These are phyloP conservation scores for Drosophila melanosoma DNA, from an alignment of 2,888 invertebrate genomes.

Conservation along the genomic window DNA sequence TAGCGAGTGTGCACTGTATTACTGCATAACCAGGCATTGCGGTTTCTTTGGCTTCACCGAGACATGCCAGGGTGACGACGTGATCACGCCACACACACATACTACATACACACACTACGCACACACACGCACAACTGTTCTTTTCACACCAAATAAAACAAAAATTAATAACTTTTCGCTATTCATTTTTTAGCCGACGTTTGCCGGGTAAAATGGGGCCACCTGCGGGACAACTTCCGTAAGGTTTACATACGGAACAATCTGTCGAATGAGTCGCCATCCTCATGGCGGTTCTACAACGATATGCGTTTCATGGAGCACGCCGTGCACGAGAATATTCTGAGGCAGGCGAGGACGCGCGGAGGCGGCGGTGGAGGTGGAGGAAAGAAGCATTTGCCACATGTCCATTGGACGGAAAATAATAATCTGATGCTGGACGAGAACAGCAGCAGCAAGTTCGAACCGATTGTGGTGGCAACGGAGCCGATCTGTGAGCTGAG, in stretches of 20 bases:
- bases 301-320: conserved; percentile 81
- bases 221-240: conserved; percentile 80
- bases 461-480: conserved; percentile 51
- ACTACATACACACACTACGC: neutral
- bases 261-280: conserved; percentile 77
- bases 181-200: conserved; percentile 65
- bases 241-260: conserved; percentile 81
- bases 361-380: conserved; percentile 35
- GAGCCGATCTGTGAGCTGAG: conserved; percentile 68
- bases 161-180: neutral
- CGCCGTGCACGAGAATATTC: conserved; percentile 77
- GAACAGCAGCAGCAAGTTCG: conserved; percentile 49
- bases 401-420: conserved; percentile 63
- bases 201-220: conserved; percentile 81
- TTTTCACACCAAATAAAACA: conserved; percentile 6
- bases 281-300: conserved; percentile 80
- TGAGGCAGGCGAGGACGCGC: conserved; percentile 67
- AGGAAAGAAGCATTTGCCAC: conserved; percentile 54
- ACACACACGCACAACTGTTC: conserved; percentile 1
- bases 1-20: conserved; percentile 18
- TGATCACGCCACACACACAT: neutral
- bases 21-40: conserved; percentile 25
- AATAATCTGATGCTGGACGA: conserved; percentile 53
- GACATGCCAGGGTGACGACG: neutral
- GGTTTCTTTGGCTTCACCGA: conserved; percentile 39